Evolutionary conservation across 2,113 vertebrate species (phyloP), one percentile per base, ranked within the genome.

Genomic region (Dendrocopos noguchii): DNA sequence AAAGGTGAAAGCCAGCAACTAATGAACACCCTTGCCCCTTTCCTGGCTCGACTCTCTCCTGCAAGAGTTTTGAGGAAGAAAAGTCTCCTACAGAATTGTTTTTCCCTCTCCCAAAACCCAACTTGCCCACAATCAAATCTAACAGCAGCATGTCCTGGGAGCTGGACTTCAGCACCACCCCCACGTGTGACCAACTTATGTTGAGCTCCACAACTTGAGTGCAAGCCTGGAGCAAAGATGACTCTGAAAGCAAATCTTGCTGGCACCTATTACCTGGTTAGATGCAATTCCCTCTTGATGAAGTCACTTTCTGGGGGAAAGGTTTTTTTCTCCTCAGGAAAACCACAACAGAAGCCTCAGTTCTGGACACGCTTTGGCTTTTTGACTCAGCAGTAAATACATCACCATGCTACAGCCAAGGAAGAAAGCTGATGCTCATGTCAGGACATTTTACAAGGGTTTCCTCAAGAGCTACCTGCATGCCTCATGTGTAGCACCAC

Each of bases 251-350:
- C 89, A 90, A 85, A 87, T 46, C 76, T 53, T 15, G 81, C 92
- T 34, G n/a, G 79, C 80, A 88, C 89, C 91, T 36, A 73, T 84
- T 77, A 89, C 73, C 82, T 78, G 66, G 33, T 78, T 91, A 91
- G 91, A 90, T 88, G 85, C 82, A 95, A 92, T 63, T 71, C 87
- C 50, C 91, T 27, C 44, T 6, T 0, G 12, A 72, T 96, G 85
- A 96, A 88, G 88, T 96, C 91, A 95, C 61, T 91, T 91, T 94
- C 94, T 95, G 82, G 93, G 87, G 84, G 84, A 95, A 95, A 94
- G 91, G 76, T 67, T 67, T 67, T 44, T 44, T 13, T 31, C 14
- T 31, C 44, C 34, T 11, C 68, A 81, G 82, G 87, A 94, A 96
- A 96, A 85, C 93, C 94, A 96, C 94, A 94, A 94, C 68, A 94